Evolutionary conservation across 30 jellyfish, hydroid and myxozoan genomes (phyloP).

Genomic region (Hydra vulgaris): DNA sequence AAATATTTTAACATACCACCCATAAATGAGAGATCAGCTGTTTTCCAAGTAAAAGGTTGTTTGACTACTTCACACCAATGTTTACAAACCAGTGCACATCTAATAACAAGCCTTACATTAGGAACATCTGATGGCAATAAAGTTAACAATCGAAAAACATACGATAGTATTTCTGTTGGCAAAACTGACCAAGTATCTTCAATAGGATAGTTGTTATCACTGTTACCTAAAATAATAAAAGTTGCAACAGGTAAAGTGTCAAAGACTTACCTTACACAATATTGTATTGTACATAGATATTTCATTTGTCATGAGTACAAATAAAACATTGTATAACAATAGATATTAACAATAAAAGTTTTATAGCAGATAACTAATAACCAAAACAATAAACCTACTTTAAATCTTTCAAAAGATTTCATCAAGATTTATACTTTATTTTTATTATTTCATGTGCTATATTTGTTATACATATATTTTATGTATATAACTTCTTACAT

Average conservation of each 20-base stretch:
- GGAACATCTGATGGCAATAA: not conserved
- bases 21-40: slow-evolving; percentile 21
- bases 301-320: too few relatives aligned
- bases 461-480: too few relatives aligned
- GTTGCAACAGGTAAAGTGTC: not conserved
- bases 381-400: too few relatives aligned
- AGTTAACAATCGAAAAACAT: not conserved
- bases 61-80: slow-evolving; percentile 15
- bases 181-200: slow-evolving; percentile 23
- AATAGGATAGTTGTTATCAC: not conserved
- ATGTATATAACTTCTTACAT: too few relatives aligned
- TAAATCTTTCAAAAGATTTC: too few relatives aligned
- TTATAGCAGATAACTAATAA: too few relatives aligned
- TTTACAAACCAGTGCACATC: slow-evolving; percentile 23
- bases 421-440: too few relatives aligned
- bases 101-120: slow-evolving; percentile 6
- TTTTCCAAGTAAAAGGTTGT: slow-evolving; percentile 22
- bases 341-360: too few relatives aligned
- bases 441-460: too few relatives aligned
- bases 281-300: too few relatives aligned
- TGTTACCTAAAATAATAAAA: not conserved
- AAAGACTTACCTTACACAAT: not conserved
- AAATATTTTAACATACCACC: slow-evolving; percentile 7
- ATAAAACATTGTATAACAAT: too few relatives aligned
- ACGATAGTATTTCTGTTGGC: slow-evolving; percentile 21